Conservation (phyloP, 2,113 vertebrate genomes). For the Marcusenius ussheri region DNA sequence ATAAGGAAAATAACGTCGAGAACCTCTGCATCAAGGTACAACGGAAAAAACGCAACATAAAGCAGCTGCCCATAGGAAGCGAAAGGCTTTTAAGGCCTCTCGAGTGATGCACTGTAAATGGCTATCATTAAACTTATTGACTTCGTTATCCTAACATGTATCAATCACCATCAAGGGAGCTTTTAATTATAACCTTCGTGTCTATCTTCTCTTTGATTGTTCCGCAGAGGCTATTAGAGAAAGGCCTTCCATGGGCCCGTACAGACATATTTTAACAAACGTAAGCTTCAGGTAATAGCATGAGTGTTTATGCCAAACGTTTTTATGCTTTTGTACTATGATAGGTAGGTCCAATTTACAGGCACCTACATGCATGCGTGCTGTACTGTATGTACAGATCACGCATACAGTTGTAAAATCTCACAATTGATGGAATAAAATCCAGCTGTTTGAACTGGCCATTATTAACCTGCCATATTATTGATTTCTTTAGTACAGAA, state of each 20-base stretch:
- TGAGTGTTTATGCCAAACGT: not conserved
- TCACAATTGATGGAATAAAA: not conserved
- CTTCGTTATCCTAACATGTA: not conserved
- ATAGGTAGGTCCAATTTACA: not conserved
- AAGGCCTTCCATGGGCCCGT: not conserved
- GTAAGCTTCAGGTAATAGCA: not conserved
- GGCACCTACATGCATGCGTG: not conserved
- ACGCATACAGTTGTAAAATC: not conserved
- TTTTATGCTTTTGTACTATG: not conserved
- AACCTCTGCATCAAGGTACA: not conserved
- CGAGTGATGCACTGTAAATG: not conserved
- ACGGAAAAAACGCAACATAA: not conserved
- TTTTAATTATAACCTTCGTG: conserved; percentile 1
- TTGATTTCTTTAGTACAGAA: conserved; percentile 54
- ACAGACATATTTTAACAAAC: not conserved
- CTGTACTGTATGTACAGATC: too few species aligned
- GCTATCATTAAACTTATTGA: not conserved
- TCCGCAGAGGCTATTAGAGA: conserved; percentile 1
- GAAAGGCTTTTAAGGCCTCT: not conserved
- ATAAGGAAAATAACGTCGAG: not conserved
- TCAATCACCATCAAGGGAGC: not conserved
- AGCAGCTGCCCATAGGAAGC: not conserved
- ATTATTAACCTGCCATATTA: conserved; percentile 20
- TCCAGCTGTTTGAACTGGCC: not conserved
- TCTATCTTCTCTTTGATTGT: not conserved